Percentiles rank a stretch among this genome's conserved stretches.
phyloP scores from a whole-genome alignment of 2,113 vertebrate species.

The Antechinus flavipes region DNA sequence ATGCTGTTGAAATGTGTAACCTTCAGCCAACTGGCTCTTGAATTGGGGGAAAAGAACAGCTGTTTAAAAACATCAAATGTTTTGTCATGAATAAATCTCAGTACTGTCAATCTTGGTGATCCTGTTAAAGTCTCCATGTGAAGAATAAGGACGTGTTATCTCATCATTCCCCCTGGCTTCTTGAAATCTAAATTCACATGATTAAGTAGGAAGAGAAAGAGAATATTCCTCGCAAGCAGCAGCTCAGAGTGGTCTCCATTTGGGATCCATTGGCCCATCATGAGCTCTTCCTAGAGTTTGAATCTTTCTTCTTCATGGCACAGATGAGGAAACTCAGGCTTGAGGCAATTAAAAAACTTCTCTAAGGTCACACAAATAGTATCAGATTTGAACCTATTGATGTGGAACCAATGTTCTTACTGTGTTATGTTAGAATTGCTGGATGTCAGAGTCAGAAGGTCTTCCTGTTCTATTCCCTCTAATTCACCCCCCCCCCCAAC shows the following conservation, averaged over 20 bases:
- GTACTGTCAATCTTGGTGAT: neutral
- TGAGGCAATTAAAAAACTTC: neutral
- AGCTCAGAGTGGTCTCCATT: neutral
- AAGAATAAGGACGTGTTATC: neutral
- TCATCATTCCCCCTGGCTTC: neutral
- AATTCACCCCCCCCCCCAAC: neutral
- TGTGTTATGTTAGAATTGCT: neutral
- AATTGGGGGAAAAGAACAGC: neutral
- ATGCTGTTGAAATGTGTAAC: constrained; percentile 14
- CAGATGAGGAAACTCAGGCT: neutral
- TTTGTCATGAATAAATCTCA: neutral
- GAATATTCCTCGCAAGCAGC: neutral
- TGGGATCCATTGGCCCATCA: neutral
- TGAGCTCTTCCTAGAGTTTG: neutral
- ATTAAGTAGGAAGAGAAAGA: neutral
- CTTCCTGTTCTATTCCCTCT: neutral
- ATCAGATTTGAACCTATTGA: neutral
- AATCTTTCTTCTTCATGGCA: neutral
- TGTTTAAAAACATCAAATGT: neutral
- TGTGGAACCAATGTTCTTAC: neutral
- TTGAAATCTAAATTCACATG: neutral
- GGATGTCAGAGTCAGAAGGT: neutral
- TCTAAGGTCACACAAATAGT: neutral
- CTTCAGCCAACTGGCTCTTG: constrained; percentile 15
- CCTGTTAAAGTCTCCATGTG: neutral